These are phyloP conservation scores for Rotaria socialis DNA, from an alignment of 2,888 invertebrate species.

Conservation along the genomic window DNA sequence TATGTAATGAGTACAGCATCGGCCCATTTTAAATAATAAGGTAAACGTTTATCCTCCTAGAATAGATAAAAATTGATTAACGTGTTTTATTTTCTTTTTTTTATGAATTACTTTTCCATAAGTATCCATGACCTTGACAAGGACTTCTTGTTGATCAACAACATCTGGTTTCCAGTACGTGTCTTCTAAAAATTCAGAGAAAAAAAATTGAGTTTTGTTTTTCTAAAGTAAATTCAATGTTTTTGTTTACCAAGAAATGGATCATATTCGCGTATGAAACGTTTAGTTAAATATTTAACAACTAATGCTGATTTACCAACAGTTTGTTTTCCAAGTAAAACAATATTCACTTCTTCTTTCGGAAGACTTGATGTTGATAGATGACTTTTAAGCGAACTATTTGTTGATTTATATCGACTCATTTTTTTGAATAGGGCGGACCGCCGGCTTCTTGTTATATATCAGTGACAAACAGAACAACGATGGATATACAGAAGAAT, in stretches of 20 bases:
- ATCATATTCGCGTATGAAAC: slow-evolving; percentile 83
- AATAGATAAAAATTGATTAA: neutral
- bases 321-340: slow-evolving; percentile 71
- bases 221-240: too few species aligned
- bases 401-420: slow-evolving; percentile 22
- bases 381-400: slow-evolving; percentile 34
- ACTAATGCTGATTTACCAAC: slow-evolving; percentile 80
- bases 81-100: neutral
- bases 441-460: neutral
- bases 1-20: slow-evolving; percentile 61
- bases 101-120: slow-evolving; percentile 57
- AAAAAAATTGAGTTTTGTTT: neutral
- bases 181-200: slow-evolving; percentile 55
- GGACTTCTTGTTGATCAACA: slow-evolving; percentile 57
- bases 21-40: slow-evolving; percentile 61
- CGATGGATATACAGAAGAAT: neutral
- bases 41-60: slow-evolving; percentile 56
- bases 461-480: neutral
- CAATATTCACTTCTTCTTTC: slow-evolving; percentile 49
- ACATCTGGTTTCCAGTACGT: slow-evolving; percentile 60
- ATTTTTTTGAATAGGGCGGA: neutral
- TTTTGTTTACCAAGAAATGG: slow-evolving; percentile 65
- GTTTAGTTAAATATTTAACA: slow-evolving; percentile 75
- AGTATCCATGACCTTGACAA: slow-evolving; percentile 61
- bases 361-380: neutral